Percentiles rank a stretch among this genome's conserved stretches.
Conservation (phyloP, 2,113 vertebrate genomes). For the Poecilia latipinna region DNA sequence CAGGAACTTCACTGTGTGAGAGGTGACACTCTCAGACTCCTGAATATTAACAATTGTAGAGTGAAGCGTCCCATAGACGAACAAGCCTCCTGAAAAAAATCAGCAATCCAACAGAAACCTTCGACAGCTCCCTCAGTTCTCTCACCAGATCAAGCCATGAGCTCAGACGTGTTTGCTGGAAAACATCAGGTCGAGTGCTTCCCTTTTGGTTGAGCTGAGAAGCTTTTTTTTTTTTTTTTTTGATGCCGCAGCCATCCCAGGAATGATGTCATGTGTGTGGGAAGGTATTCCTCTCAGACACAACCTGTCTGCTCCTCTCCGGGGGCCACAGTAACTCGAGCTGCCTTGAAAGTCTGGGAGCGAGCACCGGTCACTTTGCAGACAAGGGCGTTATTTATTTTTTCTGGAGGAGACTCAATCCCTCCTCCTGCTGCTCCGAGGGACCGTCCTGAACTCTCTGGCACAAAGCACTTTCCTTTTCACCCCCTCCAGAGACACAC, state of each 20-base stretch:
- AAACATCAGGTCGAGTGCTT: conserved; percentile 50
- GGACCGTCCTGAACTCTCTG: conserved; percentile 43
- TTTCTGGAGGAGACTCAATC: conserved; percentile 77
- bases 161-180: conserved; percentile 31
- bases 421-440: conserved; percentile 57
- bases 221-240: not conserved
- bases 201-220: conserved; percentile 59
- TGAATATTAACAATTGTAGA: conserved; percentile 60
- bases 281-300: conserved; percentile 80
- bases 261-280: conserved; percentile 79
- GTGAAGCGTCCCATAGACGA: conserved; percentile 32
- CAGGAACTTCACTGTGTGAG: conserved; percentile 51
- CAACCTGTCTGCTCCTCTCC: conserved; percentile 81
- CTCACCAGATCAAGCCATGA: conserved; percentile 49
- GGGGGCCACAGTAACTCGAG: conserved; percentile 79
- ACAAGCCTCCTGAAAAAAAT: conserved; percentile 45
- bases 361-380: conserved; percentile 77
- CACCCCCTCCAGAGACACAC: conserved; percentile 48
- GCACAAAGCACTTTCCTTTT: conserved; percentile 42
- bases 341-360: conserved; percentile 78
- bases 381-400: conserved; percentile 83
- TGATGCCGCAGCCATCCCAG: conserved; percentile 39
- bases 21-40: conserved; percentile 47
- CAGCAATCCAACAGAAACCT: conserved; percentile 30
- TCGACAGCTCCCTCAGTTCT: conserved; percentile 54